These are phyloP conservation scores for Agelaius tricolor DNA, from an alignment of 2,113 vertebrate species.

Conservation along the genomic window DNA sequence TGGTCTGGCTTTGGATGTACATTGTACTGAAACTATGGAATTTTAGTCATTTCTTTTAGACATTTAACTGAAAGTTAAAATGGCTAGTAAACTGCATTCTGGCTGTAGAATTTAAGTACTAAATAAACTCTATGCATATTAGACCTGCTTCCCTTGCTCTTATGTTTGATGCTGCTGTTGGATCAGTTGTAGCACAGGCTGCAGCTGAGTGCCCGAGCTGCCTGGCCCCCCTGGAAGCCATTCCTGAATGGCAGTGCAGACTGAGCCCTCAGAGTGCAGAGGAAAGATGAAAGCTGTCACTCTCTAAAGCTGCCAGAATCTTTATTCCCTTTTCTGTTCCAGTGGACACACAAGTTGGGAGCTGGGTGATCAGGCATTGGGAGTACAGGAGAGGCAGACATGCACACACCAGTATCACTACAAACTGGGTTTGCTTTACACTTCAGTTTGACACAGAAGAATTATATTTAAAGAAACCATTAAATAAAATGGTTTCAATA, in stretches of 20 bases:
- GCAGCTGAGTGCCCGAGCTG: not conserved
- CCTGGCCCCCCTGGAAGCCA: not conserved
- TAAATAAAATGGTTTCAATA: not conserved
- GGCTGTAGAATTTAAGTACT: conserved; percentile 61
- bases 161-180: not conserved
- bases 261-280: not conserved
- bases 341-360: not conserved
- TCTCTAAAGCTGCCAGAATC: not conserved
- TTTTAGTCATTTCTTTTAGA: not conserved
- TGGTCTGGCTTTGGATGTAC: conserved; percentile 44
- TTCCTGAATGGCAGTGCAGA: not conserved
- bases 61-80: conserved; percentile 24
- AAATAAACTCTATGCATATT: conserved; percentile 77
- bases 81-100: conserved; percentile 39
- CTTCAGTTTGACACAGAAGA: not conserved
- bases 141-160: not conserved
- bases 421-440: not conserved
- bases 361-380: not conserved
- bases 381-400: not conserved
- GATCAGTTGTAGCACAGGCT: rapidly evolving
- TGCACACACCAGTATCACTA: not conserved
- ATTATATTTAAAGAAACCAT: not conserved
- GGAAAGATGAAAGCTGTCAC: not conserved
- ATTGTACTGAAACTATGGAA: conserved; percentile 7
- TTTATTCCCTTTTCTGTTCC: not conserved